Conservation (phyloP, 2,113 vertebrate species). For the Cyprinodon brontotheroides region DNA sequence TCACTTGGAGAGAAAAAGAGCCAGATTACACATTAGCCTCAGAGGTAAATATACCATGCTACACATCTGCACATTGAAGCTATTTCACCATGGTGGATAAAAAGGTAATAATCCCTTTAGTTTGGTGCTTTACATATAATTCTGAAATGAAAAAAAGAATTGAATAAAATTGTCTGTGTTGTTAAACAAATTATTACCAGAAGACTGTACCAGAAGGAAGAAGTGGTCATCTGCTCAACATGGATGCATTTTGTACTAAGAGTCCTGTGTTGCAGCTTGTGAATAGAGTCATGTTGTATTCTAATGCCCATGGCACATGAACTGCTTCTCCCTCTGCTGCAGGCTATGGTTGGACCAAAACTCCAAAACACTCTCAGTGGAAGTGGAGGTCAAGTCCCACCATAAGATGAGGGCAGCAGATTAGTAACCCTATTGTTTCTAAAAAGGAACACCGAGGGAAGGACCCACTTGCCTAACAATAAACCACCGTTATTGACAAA, state of each 20-base stretch:
- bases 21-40: too few relatives aligned
- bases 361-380: not conserved
- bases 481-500: not conserved
- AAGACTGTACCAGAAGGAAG: not conserved
- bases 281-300: not conserved
- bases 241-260: not conserved
- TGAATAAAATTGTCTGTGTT: not conserved
- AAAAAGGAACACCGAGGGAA: not conserved
- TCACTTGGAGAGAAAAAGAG: too few relatives aligned
- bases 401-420: not conserved
- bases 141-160: not conserved
- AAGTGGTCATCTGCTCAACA: not conserved
- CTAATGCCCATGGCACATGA: not conserved
- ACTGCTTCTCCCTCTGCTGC: slow-evolving; percentile 1
- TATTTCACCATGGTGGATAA: too few relatives aligned
- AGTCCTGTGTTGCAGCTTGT: not conserved
- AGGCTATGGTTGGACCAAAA: not conserved
- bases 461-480: not conserved
- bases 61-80: too few relatives aligned
- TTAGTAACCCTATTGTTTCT: not conserved
- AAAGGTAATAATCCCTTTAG: too few relatives aligned
- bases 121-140: not conserved
- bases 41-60: too few relatives aligned
- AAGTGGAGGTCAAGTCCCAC: not conserved
- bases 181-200: not conserved